These are phyloP conservation scores for Antrozous pallidus DNA, from an alignment of 2,797 vertebrate genomes.

Conservation along the genomic window DNA sequence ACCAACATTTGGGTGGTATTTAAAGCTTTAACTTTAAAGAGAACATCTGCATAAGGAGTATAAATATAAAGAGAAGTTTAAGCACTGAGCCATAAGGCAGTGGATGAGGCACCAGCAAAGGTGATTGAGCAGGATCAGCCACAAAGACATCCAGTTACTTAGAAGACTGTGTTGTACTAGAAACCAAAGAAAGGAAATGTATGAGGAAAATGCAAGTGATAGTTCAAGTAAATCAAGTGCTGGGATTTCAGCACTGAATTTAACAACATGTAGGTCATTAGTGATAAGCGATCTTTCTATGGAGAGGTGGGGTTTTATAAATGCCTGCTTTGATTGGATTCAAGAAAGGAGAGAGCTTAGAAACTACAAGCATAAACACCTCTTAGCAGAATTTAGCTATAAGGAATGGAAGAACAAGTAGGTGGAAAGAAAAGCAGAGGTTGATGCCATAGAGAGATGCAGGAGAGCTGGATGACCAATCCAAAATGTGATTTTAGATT, in stretches of 20 bases:
- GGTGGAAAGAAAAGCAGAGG: not conserved
- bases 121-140: not conserved
- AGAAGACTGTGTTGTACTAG: not conserved
- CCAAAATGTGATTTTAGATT: not conserved
- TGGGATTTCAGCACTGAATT: not conserved
- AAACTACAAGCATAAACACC: not conserved
- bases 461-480: not conserved
- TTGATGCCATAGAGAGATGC: not conserved
- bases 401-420: not conserved
- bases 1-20: not conserved
- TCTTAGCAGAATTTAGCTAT: not conserved
- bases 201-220: not conserved
- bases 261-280: not conserved
- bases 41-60: too few relatives aligned
- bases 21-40: not conserved
- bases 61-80: not conserved
- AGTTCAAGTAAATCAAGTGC: not conserved
- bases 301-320: not conserved
- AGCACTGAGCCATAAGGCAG: not conserved
- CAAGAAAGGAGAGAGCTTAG: not conserved
- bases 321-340: not conserved
- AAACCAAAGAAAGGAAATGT: not conserved
- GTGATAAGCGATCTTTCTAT: not conserved
- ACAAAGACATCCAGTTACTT: not conserved
- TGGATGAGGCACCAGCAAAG: not conserved